Percentiles rank a stretch among this genome's conserved stretches.
These are phyloP conservation scores for Pemphredon lugubris DNA, from an alignment of 2,888 invertebrate species.

Conservation along the genomic window DNA sequence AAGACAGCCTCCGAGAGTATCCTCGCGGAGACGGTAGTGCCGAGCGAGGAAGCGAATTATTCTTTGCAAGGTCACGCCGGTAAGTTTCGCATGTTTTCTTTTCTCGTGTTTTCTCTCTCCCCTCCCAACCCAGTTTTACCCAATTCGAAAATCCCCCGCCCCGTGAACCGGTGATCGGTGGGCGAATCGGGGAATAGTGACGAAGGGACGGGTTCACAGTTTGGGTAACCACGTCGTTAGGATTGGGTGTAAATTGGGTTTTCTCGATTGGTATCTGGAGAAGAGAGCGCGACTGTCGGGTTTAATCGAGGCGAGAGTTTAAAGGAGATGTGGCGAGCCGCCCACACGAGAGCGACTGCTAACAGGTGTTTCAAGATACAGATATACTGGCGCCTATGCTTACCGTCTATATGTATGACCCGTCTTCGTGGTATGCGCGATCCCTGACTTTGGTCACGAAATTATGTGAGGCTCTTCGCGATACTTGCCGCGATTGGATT, in stretches of 20 bases:
- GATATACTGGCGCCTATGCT: slow-evolving; percentile 68
- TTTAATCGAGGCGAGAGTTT: slow-evolving; percentile 50
- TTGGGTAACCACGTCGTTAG: too few relatives aligned
- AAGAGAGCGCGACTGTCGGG: slow-evolving; percentile 4
- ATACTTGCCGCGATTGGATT: neutral
- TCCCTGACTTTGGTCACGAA: slow-evolving; percentile 2
- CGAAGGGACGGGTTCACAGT: too few relatives aligned
- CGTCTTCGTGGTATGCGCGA: neutral
- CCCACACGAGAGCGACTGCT: slow-evolving; percentile 68
- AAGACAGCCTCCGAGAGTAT: slow-evolving; percentile 75
- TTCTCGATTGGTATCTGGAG: too few relatives aligned
- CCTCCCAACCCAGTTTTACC: too few relatives aligned
- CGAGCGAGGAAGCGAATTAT: slow-evolving; percentile 78
- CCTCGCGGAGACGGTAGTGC: slow-evolving; percentile 74
- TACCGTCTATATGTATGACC: slow-evolving; percentile 15
- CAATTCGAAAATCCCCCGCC: too few relatives aligned
- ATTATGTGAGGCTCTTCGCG: slow-evolving; percentile 16
- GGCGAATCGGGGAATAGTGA: too few relatives aligned
- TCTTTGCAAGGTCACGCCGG: slow-evolving; percentile 75
- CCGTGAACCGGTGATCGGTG: too few relatives aligned
- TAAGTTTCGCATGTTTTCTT: slow-evolving; percentile 58
- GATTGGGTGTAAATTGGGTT: too few relatives aligned
- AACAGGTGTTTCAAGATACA: slow-evolving; percentile 80
- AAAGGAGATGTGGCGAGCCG: slow-evolving; percentile 61
- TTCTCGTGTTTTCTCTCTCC: neutral